Percentiles rank a stretch among this genome's conserved stretches.
These are phyloP conservation scores for Nansenia antarctica DNA, from an alignment of 2,113 vertebrate species.

Conservation along the genomic window DNA sequence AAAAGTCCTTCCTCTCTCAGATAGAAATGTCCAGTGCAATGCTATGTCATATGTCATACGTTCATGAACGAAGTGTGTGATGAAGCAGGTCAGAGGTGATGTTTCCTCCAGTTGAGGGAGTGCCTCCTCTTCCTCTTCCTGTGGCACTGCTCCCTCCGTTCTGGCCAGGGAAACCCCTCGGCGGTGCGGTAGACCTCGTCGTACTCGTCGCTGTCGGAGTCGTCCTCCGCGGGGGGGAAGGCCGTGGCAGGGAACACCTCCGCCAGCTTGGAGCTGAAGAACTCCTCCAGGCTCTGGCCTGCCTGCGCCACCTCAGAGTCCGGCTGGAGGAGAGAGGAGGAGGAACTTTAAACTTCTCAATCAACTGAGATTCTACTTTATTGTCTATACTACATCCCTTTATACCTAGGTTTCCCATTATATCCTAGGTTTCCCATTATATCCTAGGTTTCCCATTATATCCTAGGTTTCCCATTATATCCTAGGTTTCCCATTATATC, in stretches of 20 bases:
- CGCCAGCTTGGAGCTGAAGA: slow-evolving; percentile 85
- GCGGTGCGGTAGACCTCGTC: slow-evolving; percentile 75
- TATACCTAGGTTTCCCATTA: too few species aligned
- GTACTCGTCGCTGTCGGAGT: slow-evolving; percentile 89
- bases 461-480: too few species aligned
- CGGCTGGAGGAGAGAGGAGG: slow-evolving; percentile 74
- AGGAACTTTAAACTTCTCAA: too few species aligned
- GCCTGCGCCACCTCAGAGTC: slow-evolving; percentile 97
- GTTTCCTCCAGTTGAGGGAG: slow-evolving; percentile 77
- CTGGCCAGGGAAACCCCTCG: slow-evolving; percentile 84
- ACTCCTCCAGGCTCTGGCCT: slow-evolving; percentile 86
- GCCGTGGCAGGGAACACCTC: slow-evolving; percentile 84
- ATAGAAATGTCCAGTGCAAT: slow-evolving; percentile 7
- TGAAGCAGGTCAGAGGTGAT: too few species aligned
- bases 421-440: too few species aligned
- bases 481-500: too few species aligned
- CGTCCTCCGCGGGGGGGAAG: slow-evolving; percentile 79
- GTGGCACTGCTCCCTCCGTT: slow-evolving; percentile 84
- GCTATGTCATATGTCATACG: background rate
- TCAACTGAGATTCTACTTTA: too few species aligned
- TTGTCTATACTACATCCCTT: too few species aligned
- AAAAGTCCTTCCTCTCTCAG: background rate
- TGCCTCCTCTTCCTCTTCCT: slow-evolving; percentile 92
- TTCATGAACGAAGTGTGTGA: too few species aligned
- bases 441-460: too few species aligned